Percentiles rank a stretch among this genome's conserved stretches.
Conservation (phyloP, 1,140 invertebrate genomes). For the Linepithema humile region DNA sequence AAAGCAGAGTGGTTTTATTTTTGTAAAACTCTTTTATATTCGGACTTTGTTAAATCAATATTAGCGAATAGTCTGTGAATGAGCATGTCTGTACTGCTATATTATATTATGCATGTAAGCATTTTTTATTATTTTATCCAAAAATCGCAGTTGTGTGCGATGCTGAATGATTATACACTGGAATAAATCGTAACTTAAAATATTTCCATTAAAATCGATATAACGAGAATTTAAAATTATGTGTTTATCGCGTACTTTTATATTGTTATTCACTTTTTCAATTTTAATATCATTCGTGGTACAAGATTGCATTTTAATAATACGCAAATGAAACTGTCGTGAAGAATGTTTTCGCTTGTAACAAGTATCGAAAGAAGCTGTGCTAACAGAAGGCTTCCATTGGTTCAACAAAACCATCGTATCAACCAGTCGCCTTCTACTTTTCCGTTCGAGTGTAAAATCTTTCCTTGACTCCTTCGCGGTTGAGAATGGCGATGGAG, state of each 20-base stretch:
- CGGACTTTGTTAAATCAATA: background rate
- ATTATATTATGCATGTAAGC: background rate
- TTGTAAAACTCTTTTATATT: background rate
- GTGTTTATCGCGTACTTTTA: background rate
- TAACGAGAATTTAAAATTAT: background rate
- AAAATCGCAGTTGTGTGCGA: background rate
- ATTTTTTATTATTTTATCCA: background rate
- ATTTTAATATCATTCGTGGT: background rate
- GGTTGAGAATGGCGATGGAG: constrained; percentile 9
- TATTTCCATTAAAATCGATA: background rate
- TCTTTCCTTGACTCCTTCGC: constrained; percentile 71
- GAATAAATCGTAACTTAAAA: background rate
- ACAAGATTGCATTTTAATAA: background rate
- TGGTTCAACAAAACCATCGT: constrained; percentile 63
- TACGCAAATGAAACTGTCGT: background rate
- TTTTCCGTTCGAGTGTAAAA: constrained; percentile 67
- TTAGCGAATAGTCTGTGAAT: background rate
- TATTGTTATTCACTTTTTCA: background rate
- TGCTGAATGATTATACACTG: background rate
- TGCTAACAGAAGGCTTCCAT: constrained; percentile 68
- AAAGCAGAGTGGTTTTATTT: background rate
- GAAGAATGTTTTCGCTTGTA: constrained; percentile 33
- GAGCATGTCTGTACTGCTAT: background rate
- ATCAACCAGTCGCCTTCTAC: constrained; percentile 51
- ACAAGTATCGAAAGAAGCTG: constrained; percentile 54